These are phyloP conservation scores for Sebastolobus alascanus DNA, from an alignment of 2,797 vertebrate species.

Conservation along the genomic window DNA sequence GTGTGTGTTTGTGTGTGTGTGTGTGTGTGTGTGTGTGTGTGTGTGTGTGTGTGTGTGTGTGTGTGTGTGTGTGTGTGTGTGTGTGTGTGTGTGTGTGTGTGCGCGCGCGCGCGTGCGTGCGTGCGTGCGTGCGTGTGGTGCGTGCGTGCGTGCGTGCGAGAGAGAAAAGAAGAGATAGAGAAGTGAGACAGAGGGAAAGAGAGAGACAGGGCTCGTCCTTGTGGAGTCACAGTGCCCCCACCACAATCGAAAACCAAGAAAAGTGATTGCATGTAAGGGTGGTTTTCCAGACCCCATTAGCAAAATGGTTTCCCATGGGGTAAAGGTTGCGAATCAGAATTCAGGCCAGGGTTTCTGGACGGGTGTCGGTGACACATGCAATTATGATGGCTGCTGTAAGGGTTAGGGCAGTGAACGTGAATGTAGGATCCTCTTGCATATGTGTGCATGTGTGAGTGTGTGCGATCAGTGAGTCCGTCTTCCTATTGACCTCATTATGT, in stretches of 20 bases:
- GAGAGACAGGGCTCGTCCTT: constrained; percentile 31
- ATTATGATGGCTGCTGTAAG: constrained; percentile 12
- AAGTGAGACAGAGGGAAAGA: constrained; percentile 1
- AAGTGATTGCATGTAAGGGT: constrained; percentile 36
- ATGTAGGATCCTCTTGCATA: not conserved
- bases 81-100: constrained; percentile 5
- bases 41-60: not conserved
- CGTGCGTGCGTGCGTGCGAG: too few species aligned
- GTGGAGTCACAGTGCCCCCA: constrained; percentile 13
- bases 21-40: too few species aligned
- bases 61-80: too few species aligned
- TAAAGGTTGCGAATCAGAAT: constrained; percentile 42
- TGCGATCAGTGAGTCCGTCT: constrained; percentile 38
- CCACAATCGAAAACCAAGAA: constrained; percentile 34
- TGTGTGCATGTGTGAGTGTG: not conserved
- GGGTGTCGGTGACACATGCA: constrained; percentile 7
- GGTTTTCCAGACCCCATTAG: constrained; percentile 51
- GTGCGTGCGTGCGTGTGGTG: too few species aligned
- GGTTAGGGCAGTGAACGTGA: constrained; percentile 7
- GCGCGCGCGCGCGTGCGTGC: too few species aligned
- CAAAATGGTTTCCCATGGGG: constrained; percentile 31
- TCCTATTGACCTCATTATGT: constrained; percentile 46
- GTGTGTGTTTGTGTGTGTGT: not conserved
- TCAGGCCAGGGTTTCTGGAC: constrained; percentile 12
- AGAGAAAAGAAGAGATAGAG: not conserved